phyloP scores from a whole-genome alignment of 2,113 vertebrate species.

The Colistium nudipinnis region DNA sequence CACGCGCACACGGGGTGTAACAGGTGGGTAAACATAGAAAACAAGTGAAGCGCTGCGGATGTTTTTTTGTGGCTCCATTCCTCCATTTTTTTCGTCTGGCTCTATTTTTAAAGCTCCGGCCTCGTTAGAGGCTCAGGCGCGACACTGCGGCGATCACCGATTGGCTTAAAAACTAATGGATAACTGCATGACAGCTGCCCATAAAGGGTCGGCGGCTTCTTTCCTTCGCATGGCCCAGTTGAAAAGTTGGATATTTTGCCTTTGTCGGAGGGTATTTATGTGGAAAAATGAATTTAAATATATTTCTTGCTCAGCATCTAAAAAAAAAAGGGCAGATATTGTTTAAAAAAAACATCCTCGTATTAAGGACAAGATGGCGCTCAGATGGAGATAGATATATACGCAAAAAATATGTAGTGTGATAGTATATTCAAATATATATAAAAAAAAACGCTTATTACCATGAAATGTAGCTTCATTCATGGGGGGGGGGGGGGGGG shows the following conservation, averaged over 20 bases:
- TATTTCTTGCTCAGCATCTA: no score
- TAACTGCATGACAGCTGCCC: constrained; percentile 52
- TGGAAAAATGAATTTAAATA: no score
- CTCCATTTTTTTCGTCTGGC: constrained; percentile 63
- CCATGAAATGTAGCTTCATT: no score
- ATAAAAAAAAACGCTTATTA: no score
- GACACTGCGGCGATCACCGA: constrained; percentile 57
- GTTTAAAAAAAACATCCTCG: no score
- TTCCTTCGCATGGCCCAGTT: not conserved
- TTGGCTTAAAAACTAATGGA: constrained; percentile 29
- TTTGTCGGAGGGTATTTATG: no score
- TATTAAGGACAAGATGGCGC: no score
- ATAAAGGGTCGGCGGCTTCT: not conserved
- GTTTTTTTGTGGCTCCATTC: constrained; percentile 68
- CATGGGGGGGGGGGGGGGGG: no score
- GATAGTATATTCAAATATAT: no score
- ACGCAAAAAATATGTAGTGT: no score
- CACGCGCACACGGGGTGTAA: constrained; percentile 7
- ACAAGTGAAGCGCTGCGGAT: constrained; percentile 20
- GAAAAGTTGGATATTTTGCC: not conserved
- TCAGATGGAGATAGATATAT: no score
- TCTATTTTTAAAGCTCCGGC: constrained; percentile 64
- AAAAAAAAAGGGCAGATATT: no score
- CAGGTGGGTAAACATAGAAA: constrained; percentile 41
- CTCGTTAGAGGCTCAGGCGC: constrained; percentile 65